phyloP scores from a whole-genome alignment of 2,797 vertebrate genomes.

The Delichon dasypus region DNA sequence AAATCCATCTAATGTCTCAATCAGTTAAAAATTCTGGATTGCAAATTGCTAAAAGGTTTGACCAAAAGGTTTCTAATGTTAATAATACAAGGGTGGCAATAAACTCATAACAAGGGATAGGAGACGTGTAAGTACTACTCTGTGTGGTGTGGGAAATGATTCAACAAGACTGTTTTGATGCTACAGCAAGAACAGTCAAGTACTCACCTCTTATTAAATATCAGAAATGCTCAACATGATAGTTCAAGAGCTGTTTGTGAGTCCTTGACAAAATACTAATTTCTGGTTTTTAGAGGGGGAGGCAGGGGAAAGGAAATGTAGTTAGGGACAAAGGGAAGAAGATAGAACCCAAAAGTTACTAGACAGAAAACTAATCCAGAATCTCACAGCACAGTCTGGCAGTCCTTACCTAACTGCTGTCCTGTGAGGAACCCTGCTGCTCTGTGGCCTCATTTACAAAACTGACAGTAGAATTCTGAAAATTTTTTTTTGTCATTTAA shows the following conservation, averaged over 20 bases:
- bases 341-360: background rate
- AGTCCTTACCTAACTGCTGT: background rate
- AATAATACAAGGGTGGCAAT: background rate
- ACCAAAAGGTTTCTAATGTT: background rate
- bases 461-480: background rate
- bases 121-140: background rate
- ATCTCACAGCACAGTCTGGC: background rate
- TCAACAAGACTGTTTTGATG: background rate
- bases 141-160: background rate
- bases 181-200: background rate
- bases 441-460: background rate
- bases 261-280: background rate
- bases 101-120: background rate
- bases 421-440: background rate
- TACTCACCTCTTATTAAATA: background rate
- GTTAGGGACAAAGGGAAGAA: background rate
- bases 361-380: background rate
- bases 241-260: background rate
- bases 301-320: background rate
- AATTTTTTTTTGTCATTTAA: background rate
- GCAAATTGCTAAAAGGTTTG: background rate
- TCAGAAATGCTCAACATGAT: background rate
- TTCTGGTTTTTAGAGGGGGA: background rate
- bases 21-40: background rate
- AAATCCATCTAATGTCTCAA: background rate